Base-by-base conservation (phyloP, 2,797 vertebrate genomes). In the Cyclura pinguis region DNA sequence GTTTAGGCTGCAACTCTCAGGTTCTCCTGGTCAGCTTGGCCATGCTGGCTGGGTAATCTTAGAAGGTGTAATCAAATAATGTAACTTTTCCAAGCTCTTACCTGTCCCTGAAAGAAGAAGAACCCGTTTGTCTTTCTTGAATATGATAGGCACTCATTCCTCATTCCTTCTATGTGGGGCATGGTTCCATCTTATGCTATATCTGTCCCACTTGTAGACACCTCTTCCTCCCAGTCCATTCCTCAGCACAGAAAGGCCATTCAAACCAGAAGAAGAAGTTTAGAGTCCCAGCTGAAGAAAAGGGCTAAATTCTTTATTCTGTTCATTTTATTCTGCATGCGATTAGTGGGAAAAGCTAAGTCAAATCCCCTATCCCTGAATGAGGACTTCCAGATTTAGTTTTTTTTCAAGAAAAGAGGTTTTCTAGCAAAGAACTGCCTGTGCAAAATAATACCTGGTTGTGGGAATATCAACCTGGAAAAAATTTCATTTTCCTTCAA, bases 391-490 rank as follows among this genome's bases (percentile, higher is more conserved):
- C 32, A 9, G 38, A 62, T 73, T 13, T 9, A 35, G 18, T 1
- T 4, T 81, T 80, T 81, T 35, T 86, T 77, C 72, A 38, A 84
- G 29, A 74, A 38, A 42, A 18, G 18, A 0, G 50, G 12, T 29
- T 20, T 85, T 42, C 38, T 42, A 47, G 76, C 47, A 85, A 80
- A 85, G 5, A 72, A 80, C 32, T 80, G 52, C 59, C 73, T 64
- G 12, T 78, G 32, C 20, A 38, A 89, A 78, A 73, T 59, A 29
- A 52, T 84, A 64, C 22, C 42, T 24, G 62, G 22, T 0, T 0
- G 6, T 64, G 64, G 52, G 84, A 85, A 94, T 55, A 84, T 64
- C 88, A 93, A 27, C 18, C 59, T 64, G 38, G 47, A 24, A 57
- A 55, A 12, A n/a, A 62, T 47, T 83, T 62, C 69, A 22, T 81